Base-by-base conservation (phyloP, 2,888 invertebrate species). In the Lycia hirtaria region DNA sequence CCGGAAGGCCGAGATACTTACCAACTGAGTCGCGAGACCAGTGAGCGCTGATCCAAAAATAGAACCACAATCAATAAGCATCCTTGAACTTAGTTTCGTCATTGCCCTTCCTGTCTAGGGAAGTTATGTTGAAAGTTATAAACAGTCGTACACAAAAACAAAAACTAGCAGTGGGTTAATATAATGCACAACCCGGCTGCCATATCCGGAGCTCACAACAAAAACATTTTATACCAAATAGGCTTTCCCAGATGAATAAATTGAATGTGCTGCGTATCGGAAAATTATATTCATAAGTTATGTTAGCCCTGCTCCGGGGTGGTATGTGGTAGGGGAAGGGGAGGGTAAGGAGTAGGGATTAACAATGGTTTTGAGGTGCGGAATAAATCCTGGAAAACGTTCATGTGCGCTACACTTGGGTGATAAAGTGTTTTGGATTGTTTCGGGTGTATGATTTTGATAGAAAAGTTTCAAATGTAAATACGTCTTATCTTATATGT, bases 281-380 rank as follows among this genome's bases (percentile, higher is more conserved):
- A 61, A 61, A 61, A 64, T 64, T 56, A 61, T 64, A 61, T 61
- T 64, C 61, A 64, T 59, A 64, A 64, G 61, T 61, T 64, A 59
- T 54, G 48, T 60, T 57, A 58, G 52, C 52, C 56, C 48, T 53
- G 28, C 30, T 45, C 14, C 12, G 56, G 41, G 26, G 40, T 41
- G 38, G 32, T 7, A n/a, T n/a, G 32, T 19, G 20, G 33, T 17
- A 15, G 15, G 33, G 38, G 14, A 28, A 44, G 24, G 30, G 32
- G 49, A 28, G 48, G 38, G 28, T 35, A 51, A 61, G 56, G 55
- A 52, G 52, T 40, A 54, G 22, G 57, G 64, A 66, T 66, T 64
- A 66, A 64, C 65, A 60, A 47, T 58, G 47, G 59, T 57, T 60
- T 63, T 64, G 61, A 63, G 65, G 65, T 64, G 64, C 24, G 53